These are phyloP conservation scores for Diaprepes abbreviatus DNA, from an alignment of 2,888 invertebrate species.

Conservation along the genomic window DNA sequence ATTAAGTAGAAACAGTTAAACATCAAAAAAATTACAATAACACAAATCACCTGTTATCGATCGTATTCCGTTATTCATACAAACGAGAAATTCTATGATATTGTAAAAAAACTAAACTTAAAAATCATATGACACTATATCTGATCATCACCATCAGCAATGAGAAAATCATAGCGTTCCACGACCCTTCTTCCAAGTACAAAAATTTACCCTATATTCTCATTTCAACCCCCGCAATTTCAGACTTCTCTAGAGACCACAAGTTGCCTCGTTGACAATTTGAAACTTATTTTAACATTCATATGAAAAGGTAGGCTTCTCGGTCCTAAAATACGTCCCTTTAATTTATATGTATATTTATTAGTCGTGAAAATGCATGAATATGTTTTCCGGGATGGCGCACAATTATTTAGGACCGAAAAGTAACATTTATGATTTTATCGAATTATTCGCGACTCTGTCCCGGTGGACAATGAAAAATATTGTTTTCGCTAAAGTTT, in stretches of 20 bases:
- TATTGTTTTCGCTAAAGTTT: no score
- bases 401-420: no score
- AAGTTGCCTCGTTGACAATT: slow-evolving; percentile 71
- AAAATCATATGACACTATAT: no score
- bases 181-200: slow-evolving; percentile 9
- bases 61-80: no score
- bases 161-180: slow-evolving; percentile 28
- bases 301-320: slow-evolving; percentile 62
- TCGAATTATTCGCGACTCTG: no score
- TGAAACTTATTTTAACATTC: slow-evolving; percentile 72
- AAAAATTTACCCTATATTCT: slow-evolving; percentile 46
- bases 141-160: slow-evolving; percentile 1
- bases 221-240: slow-evolving; percentile 48
- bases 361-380: slow-evolving; percentile 57
- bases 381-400: neutral
- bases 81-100: no score
- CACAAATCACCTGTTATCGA: no score
- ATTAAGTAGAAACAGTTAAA: no score
- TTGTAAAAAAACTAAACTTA: no score
- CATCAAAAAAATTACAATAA: no score
- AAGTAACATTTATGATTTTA: no score
- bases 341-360: slow-evolving; percentile 70
- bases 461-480: no score
- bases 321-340: slow-evolving; percentile 51
- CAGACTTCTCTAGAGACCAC: slow-evolving; percentile 64